phyloP scores from a whole-genome alignment of 1,140 invertebrate genomes.

The Drosophila ogumai region DNA sequence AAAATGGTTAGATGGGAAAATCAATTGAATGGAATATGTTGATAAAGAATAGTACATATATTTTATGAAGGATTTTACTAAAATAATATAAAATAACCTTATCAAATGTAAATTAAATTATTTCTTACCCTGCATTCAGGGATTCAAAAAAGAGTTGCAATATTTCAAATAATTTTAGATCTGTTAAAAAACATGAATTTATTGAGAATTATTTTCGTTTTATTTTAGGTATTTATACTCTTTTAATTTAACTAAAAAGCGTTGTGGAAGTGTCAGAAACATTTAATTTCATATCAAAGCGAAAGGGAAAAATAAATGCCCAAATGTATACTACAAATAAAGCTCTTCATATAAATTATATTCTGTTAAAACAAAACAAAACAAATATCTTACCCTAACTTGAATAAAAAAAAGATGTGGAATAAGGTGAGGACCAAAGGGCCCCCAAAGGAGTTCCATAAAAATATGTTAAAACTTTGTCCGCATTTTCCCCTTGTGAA shows the following conservation, averaged over 20 bases:
- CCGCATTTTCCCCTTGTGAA: not conserved
- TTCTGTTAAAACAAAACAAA: not conserved
- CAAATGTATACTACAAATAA: slow-evolving; percentile 1
- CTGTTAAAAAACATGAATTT: not conserved
- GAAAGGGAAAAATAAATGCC: not conserved
- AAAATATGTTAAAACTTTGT: slow-evolving; percentile 4
- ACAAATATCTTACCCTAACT: not conserved
- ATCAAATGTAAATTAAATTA: no score
- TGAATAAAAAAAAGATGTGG: not conserved
- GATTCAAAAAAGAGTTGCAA: not conserved
- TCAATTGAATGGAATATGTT: slow-evolving; percentile 26
- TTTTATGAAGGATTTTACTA: not conserved
- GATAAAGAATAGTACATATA: not conserved
- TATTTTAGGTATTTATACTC: not conserved
- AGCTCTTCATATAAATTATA: no score
- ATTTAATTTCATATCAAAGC: no score
- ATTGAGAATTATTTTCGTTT: not conserved
- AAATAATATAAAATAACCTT: no score
- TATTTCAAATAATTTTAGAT: not conserved
- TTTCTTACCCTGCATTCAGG: not conserved
- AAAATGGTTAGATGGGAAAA: slow-evolving; percentile 41
- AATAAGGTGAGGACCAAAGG: not conserved
- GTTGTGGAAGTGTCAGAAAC: not conserved
- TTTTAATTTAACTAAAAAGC: no score
- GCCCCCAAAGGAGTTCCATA: not conserved